These are phyloP conservation scores for Sisyra nigra DNA, from an alignment of 2,888 invertebrate genomes.

Conservation along the genomic window DNA sequence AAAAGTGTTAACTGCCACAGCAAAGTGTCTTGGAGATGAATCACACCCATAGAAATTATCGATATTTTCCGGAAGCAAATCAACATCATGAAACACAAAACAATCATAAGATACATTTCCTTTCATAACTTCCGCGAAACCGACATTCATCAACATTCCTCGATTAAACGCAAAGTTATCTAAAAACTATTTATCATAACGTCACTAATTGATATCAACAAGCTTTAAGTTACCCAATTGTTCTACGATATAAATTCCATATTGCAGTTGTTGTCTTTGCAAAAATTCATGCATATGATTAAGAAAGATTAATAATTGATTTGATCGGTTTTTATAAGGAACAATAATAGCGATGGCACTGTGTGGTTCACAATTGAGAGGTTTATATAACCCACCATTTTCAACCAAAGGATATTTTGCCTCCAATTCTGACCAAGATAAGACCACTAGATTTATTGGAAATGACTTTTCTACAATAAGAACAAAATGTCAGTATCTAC, in stretches of 20 bases:
- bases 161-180: constrained; percentile 67
- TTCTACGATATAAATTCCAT: constrained; percentile 86
- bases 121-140: constrained; percentile 77
- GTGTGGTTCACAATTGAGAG: constrained; percentile 56
- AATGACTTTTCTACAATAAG: too few relatives aligned
- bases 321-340: constrained; percentile 74
- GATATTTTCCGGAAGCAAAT: constrained; percentile 84
- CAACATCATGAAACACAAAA: constrained; percentile 94
- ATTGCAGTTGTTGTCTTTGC: constrained; percentile 82
- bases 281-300: constrained; percentile 89
- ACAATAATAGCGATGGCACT: constrained; percentile 83
- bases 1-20: constrained; percentile 75
- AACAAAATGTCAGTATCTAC: too few relatives aligned
- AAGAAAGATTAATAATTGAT: constrained; percentile 73
- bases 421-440: constrained; percentile 47
- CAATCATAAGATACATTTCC: constrained; percentile 55
- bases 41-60: constrained; percentile 86
- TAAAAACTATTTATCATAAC: constrained; percentile 16
- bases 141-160: constrained; percentile 93
- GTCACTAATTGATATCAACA: background rate
- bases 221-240: constrained; percentile 50
- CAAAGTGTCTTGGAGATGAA: constrained; percentile 82
- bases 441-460: constrained; percentile 48
- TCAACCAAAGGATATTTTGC: constrained; percentile 48
- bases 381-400: constrained; percentile 69